Conservation (phyloP, 2,888 invertebrate species). For the Cataglyphis altisquamis region DNA sequence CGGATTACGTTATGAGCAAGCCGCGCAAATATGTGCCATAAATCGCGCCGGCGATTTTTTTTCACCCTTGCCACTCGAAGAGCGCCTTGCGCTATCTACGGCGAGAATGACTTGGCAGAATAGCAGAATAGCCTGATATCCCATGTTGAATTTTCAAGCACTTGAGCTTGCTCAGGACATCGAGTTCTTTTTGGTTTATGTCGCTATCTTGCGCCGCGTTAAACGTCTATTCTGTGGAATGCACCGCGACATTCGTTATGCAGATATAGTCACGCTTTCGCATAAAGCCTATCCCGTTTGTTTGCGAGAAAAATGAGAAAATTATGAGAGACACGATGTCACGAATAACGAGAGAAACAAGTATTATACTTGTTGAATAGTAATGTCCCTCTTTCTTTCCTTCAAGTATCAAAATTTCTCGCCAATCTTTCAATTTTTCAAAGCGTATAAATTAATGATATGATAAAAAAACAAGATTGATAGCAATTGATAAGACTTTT, state of each 20-base stretch:
- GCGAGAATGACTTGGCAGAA: not conserved
- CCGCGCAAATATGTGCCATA: slow-evolving; percentile 17
- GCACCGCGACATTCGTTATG: not conserved
- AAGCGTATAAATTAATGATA: not conserved
- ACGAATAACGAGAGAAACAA: not conserved
- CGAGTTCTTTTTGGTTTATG: slow-evolving; percentile 1
- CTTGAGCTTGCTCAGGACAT: not conserved
- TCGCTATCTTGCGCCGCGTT: not conserved
- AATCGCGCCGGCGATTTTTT: slow-evolving; percentile 18
- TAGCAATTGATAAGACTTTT: slow-evolving; percentile 6
- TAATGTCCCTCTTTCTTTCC: not conserved
- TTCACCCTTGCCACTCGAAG: slow-evolving; percentile 1
- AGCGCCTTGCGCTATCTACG: not conserved
- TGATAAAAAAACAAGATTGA: not conserved
- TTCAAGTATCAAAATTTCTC: not conserved
- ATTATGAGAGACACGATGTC: not conserved
- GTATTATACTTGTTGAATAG: slow-evolving; percentile 6
- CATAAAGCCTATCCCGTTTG: not conserved
- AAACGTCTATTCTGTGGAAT: not conserved
- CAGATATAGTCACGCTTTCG: not conserved
- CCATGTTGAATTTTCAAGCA: not conserved
- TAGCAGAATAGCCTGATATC: slow-evolving; percentile 18
- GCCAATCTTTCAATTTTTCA: not conserved
- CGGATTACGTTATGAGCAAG: slow-evolving; percentile 14
- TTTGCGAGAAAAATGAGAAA: not conserved